Evolutionary conservation across 2,113 vertebrate species (phyloP).

Genomic region (Grantiella picta): DNA sequence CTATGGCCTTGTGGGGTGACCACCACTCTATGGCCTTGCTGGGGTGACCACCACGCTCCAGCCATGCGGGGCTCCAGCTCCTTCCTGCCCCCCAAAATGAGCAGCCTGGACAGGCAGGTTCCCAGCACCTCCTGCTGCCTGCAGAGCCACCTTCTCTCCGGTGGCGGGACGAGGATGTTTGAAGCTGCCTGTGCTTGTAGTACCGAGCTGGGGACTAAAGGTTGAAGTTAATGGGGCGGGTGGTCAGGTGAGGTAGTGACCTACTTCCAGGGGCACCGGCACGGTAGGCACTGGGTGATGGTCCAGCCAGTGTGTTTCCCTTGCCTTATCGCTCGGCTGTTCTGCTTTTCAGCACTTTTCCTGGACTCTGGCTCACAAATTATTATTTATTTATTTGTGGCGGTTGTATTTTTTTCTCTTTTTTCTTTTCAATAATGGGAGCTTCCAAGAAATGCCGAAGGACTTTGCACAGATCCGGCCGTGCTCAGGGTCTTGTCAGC

Average conservation of each 20-base stretch:
- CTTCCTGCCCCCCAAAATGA: accelerated
- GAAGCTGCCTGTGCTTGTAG: neutral
- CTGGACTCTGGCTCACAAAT: neutral
- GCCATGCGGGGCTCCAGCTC: neutral
- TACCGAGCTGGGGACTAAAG: conserved; percentile 5
- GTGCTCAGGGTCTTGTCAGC: neutral
- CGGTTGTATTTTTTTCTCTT: neutral
- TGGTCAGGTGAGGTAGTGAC: conserved; percentile 53
- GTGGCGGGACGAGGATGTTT: neutral
- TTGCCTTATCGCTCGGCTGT: neutral
- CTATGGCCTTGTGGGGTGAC: no score
- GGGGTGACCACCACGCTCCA: conserved; percentile 6
- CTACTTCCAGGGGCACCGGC: conserved; percentile 6
- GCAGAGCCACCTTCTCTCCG: neutral
- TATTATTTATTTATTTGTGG: conserved; percentile 25
- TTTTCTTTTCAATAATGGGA: neutral
- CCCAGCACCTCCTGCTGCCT: neutral
- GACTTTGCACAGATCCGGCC: conserved; percentile 33
- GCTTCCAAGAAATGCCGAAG: conserved; percentile 4
- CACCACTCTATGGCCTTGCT: neutral
- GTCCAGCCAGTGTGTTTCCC: neutral
- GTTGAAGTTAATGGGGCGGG: conserved; percentile 27
- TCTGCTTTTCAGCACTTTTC: conserved; percentile 48
- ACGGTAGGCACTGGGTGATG: neutral
- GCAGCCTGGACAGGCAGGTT: neutral